Percentiles rank a stretch among this genome's conserved stretches.
These are phyloP conservation scores for Menidia menidia DNA, from an alignment of 2,797 vertebrate genomes.

Conservation along the genomic window DNA sequence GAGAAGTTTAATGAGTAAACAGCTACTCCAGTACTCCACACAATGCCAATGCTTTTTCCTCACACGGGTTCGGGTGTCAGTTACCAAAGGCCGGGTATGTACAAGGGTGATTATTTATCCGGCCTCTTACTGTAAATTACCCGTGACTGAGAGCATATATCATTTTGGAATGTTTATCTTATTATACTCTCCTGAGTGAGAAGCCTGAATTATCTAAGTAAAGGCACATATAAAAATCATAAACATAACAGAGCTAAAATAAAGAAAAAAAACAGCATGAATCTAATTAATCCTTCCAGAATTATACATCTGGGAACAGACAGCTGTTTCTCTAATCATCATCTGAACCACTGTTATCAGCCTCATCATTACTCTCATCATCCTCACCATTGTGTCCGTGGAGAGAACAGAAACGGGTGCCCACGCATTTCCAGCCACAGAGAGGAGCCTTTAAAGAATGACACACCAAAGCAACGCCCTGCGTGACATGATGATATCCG, in stretches of 20 bases:
- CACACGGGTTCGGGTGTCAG: not conserved
- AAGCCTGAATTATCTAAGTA: not conserved
- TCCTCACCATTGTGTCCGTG: constrained; percentile 10
- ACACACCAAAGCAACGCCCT: constrained; percentile 6
- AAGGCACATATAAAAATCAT: constrained; percentile 27
- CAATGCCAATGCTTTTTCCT: not conserved
- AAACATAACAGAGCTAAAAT: constrained; percentile 31
- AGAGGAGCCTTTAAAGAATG: constrained; percentile 20
- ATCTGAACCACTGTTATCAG: constrained; percentile 46
- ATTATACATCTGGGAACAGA: constrained; percentile 50
- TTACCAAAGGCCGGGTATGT: not conserved
- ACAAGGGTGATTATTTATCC: not conserved
- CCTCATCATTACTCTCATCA: constrained; percentile 42
- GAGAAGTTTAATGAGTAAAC: not conserved
- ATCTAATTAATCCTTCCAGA: constrained; percentile 47
- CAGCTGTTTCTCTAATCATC: constrained; percentile 65
- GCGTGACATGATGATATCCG: constrained; percentile 44
- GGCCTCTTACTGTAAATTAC: not conserved
- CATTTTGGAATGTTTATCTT: not conserved
- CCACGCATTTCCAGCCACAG: constrained; percentile 16
- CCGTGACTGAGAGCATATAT: not conserved
- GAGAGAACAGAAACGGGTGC: constrained; percentile 14
- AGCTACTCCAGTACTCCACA: not conserved
- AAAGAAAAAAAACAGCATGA: constrained; percentile 35
- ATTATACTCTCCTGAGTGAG: not conserved